Percentiles rank a stretch among this genome's conserved stretches.
Conservation (phyloP, 2,888 invertebrate genomes). For the Eremobia ochroleuca region DNA sequence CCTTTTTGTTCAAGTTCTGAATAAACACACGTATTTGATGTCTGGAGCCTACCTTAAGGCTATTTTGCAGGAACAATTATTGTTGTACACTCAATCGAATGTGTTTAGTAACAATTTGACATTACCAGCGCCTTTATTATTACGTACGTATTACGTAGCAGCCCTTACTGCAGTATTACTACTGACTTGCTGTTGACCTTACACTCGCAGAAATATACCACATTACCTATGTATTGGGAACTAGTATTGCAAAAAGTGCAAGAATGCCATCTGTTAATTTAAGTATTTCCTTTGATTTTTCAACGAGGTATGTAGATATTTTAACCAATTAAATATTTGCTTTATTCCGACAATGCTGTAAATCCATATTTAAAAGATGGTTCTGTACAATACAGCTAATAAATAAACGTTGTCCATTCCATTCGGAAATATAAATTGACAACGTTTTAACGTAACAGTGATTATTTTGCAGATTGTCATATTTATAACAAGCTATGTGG, state of each 20-base stretch:
- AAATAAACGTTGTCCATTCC: slow-evolving; percentile 14
- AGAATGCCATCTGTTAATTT: background rate
- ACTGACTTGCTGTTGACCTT: background rate
- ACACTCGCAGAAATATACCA: background rate
- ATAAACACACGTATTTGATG: background rate
- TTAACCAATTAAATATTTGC: slow-evolving; percentile 3
- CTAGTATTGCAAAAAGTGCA: background rate
- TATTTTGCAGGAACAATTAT: background rate
- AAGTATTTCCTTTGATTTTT: slow-evolving; percentile 5
- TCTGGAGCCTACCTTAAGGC: background rate
- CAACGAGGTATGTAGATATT: background rate
- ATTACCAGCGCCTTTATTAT: background rate
- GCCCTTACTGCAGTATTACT: background rate
- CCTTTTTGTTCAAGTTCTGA: background rate
- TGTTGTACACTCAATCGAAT: background rate
- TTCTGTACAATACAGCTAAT: slow-evolving; percentile 8
- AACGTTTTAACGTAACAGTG: slow-evolving; percentile 19
- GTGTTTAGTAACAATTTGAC: background rate
- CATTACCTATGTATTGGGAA: background rate
- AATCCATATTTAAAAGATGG: slow-evolving; percentile 8
- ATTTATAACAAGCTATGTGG: slow-evolving; percentile 2
- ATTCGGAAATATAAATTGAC: slow-evolving; percentile 28
- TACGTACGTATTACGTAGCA: too few species aligned
- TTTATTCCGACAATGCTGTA: background rate
- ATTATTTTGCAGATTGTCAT: slow-evolving; percentile 18